These are phyloP conservation scores for Zaprionus inermis DNA, from an alignment of 1,140 invertebrate species.

Conservation along the genomic window DNA sequence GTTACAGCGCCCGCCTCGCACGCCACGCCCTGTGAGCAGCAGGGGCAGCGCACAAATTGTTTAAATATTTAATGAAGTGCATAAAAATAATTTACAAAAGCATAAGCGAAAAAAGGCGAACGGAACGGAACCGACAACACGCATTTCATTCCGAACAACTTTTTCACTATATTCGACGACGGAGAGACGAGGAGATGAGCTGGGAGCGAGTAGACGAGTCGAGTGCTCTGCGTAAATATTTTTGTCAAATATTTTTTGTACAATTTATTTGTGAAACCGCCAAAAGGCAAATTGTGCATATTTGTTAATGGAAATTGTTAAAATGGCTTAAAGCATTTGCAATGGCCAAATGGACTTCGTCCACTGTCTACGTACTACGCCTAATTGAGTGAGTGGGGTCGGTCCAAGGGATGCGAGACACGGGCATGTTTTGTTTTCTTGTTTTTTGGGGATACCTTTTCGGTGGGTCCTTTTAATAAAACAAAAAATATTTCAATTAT, in stretches of 20 bases:
- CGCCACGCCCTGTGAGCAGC: conserved; percentile 10
- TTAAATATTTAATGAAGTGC: conserved; percentile 83
- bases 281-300: conserved; percentile 80
- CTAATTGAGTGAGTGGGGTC: conserved; percentile 74
- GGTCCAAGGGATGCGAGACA: conserved; percentile 58
- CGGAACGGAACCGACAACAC: conserved; percentile 13
- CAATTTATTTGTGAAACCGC: conserved; percentile 79
- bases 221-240: conserved; percentile 35
- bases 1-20: conserved; percentile 14
- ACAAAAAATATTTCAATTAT: conserved; percentile 82
- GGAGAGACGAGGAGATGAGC: not conserved
- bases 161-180: conserved; percentile 15
- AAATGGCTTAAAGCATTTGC: conserved; percentile 77
- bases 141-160: conserved; percentile 39
- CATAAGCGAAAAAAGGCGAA: conserved; percentile 68
- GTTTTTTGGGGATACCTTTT: conserved; percentile 38
- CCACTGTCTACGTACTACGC: conserved; percentile 29
- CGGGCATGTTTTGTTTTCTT: not conserved
- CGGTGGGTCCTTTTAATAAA: conserved; percentile 58
- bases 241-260: conserved; percentile 76
- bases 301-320: conserved; percentile 83
- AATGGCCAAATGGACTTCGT: conserved; percentile 61
- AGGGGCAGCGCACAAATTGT: conserved; percentile 58
- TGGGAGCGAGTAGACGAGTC: no score
- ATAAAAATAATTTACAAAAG: conserved; percentile 83